Percentiles rank a stretch among this genome's conserved stretches.
phyloP scores from a whole-genome alignment of 2,888 invertebrate species.

The Drosophila acutilabella region DNA sequence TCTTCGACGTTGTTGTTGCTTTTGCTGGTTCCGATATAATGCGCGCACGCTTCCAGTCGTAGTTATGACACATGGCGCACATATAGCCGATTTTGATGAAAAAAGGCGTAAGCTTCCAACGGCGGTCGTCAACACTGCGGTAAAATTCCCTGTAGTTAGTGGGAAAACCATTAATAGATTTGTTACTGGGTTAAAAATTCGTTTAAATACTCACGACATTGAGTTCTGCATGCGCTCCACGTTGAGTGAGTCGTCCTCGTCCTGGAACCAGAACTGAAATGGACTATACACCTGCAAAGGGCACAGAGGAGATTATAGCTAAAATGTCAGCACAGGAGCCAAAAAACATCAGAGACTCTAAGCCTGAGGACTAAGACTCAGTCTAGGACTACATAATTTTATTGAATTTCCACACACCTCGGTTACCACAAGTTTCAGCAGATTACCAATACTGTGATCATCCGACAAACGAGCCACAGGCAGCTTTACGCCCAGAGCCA shows the following conservation, averaged over 20 bases:
- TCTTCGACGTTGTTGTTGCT: background rate
- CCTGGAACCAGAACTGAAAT: conserved; percentile 13
- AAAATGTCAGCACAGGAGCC: too few relatives aligned
- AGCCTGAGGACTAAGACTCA: too few relatives aligned
- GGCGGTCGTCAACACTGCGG: too few relatives aligned
- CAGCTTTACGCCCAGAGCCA: background rate
- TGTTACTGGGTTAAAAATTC: background rate
- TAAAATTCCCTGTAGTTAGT: background rate
- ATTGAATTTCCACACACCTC: background rate
- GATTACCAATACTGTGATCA: background rate
- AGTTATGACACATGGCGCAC: background rate
- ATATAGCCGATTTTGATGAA: conserved; percentile 4
- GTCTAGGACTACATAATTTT: too few relatives aligned
- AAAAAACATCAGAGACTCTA: too few relatives aligned
- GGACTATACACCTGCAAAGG: conserved; percentile 9
- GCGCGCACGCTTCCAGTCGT: background rate
- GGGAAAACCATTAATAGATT: too few relatives aligned
- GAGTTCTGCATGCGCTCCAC: background rate
- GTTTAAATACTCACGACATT: background rate
- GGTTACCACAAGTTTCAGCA: background rate
- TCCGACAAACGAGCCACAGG: background rate
- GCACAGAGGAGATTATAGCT: too few relatives aligned
- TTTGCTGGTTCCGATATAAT: background rate
- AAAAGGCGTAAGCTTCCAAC: background rate
- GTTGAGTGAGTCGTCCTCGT: background rate